Base-by-base conservation (phyloP, 2,888 invertebrate species). In the Callinectes sapidus region DNA sequence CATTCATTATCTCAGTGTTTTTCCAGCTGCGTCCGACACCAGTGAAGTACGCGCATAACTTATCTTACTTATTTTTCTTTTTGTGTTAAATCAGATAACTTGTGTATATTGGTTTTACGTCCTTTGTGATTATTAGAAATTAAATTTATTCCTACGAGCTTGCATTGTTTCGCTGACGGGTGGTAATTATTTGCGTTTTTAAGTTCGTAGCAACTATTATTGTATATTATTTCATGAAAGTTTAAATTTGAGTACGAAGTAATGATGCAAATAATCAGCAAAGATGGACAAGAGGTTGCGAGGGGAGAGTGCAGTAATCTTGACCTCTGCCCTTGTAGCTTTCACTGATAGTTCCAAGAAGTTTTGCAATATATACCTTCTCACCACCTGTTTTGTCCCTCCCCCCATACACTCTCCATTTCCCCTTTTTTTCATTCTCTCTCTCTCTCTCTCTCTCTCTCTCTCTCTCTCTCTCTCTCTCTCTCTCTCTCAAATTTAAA, bases 291-390 rank as follows among this genome's bases (percentile, higher is more conserved):
- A 81, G 35, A 81, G 71, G n/a, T 71, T 0, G 81, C 10, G 81
- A 81, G 35, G 35, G 2, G 28, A 28, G 35, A 32, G 35, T 35
- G 18, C 35, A 13, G 71, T 13, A 71, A 35, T 81, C 81, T 81
- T 81, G 81, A 81, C 81, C 81, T 35, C 81, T 81, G 81, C 35
- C 81, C 81, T 35, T n/a, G 81, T 81, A 81, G 35, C 81, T 81
- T 81, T 81, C 81, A 81, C 81, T 81, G 81, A 13, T 28, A 81
- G 35, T 16, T 10, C 35, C 77, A 32, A 32, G 77, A 81, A 13
- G 71, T 71, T 71, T 71, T 71, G 71, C 71, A 28, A 28, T 28
- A 71, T 13, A 8, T 71, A 3, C 3, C 23, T 28, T 28, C 71
- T 28, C 71, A 71, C 71, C 71, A 28, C 71, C 28, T 28, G 71